phyloP scores from a whole-genome alignment of 1,140 invertebrate genomes.

The Eubasilissa regina region DNA sequence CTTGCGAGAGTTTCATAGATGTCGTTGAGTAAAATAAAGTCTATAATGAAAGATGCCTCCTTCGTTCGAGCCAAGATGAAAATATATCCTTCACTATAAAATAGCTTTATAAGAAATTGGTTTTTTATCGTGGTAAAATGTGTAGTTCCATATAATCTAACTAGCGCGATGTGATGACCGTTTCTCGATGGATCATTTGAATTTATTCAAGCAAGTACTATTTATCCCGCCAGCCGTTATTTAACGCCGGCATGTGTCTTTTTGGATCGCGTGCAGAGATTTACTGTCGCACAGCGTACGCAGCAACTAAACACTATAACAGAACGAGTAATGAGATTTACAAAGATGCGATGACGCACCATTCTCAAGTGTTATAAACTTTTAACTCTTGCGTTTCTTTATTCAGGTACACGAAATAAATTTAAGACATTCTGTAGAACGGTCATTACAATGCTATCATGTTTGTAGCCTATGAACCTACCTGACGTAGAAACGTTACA shows the following conservation, averaged over 20 bases:
- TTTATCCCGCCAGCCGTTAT: not conserved
- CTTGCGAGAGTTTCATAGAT: too few relatives aligned
- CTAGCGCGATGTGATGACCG: not conserved
- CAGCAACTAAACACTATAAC: not conserved
- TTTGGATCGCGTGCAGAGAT: slow-evolving; percentile 21
- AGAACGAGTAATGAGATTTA: not conserved
- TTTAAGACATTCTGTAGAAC: too few relatives aligned
- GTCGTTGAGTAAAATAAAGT: slow-evolving; percentile 9
- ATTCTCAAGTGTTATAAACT: not conserved
- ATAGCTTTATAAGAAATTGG: slow-evolving; percentile 30
- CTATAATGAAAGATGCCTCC: slow-evolving; percentile 31
- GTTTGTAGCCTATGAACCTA: too few relatives aligned
- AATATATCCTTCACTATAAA: slow-evolving; percentile 23
- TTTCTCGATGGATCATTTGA: slow-evolving; percentile 15
- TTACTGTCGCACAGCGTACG: not conserved
- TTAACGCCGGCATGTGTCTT: not conserved
- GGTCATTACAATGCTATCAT: too few relatives aligned
- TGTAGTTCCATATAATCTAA: not conserved
- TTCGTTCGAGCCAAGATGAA: not conserved
- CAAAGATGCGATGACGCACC: not conserved
- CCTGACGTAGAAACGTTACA: too few relatives aligned
- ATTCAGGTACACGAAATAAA: too few relatives aligned
- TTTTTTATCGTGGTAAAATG: slow-evolving; percentile 25
- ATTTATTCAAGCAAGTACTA: not conserved
- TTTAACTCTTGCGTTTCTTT: too few relatives aligned